phyloP scores from a whole-genome alignment of 2,888 invertebrate species.

The Odontocolon sp. region DNA sequence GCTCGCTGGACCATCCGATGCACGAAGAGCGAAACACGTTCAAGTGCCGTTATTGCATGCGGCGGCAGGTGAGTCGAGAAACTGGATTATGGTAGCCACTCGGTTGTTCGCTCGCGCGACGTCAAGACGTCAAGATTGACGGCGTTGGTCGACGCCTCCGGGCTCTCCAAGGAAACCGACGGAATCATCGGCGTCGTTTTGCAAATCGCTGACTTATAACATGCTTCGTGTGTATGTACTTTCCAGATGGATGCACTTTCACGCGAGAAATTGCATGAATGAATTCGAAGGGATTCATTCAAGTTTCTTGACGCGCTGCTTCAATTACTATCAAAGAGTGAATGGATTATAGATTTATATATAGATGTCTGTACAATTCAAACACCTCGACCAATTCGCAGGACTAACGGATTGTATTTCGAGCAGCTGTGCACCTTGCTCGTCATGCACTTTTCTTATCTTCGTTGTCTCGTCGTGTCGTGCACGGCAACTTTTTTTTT shows the following conservation, averaged over 20 bases:
- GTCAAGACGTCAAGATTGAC: constrained; percentile 58
- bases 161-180: constrained; percentile 40
- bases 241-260: constrained; percentile 12
- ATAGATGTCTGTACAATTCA: background rate
- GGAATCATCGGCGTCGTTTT: constrained; percentile 38
- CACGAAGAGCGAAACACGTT: constrained; percentile 58
- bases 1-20: constrained; percentile 63
- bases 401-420: constrained; percentile 13
- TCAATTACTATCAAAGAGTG: no score
- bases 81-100: constrained; percentile 64
- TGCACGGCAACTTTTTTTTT: constrained; percentile 1
- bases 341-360: background rate
- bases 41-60: constrained; percentile 38
- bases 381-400: constrained; percentile 17
- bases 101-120: constrained; percentile 59
- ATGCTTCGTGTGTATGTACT: background rate
- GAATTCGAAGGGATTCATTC: constrained; percentile 3
- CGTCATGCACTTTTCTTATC: constrained; percentile 12
- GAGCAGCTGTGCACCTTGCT: constrained; percentile 12
- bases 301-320: no score
- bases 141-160: constrained; percentile 60
- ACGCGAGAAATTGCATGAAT: constrained; percentile 13
- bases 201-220: constrained; percentile 8
- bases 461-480: constrained; percentile 10
- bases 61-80: constrained; percentile 57